A percentile compares a stretch with the other conserved stretches of the same genome.
phyloP scores from a whole-genome alignment of 2,113 vertebrate species.

The Rhinoderma darwinii region DNA sequence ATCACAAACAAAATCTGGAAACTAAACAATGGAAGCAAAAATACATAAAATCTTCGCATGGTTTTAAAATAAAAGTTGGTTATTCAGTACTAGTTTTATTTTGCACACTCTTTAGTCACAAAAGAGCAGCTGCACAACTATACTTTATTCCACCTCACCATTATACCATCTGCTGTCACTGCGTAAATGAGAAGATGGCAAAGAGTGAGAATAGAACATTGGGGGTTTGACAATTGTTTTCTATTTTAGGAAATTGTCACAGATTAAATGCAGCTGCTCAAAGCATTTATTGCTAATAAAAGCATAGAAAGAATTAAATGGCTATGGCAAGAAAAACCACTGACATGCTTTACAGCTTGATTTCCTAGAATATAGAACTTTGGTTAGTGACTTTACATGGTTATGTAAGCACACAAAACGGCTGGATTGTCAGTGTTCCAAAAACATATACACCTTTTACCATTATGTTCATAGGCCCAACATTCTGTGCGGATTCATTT shows the following conservation, averaged over 20 bases:
- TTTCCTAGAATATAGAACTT: neutral
- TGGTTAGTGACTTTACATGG: neutral
- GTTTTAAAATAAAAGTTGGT: too few species aligned
- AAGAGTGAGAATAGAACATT: neutral
- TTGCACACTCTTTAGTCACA: neutral
- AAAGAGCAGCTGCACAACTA: slow-evolving; percentile 1
- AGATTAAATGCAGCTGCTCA: slow-evolving; percentile 13
- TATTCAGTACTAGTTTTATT: too few species aligned
- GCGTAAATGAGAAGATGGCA: neutral
- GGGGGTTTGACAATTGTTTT: neutral
- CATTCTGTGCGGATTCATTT: too few species aligned
- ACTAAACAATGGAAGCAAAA: too few species aligned
- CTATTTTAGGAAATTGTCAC: slow-evolving; percentile 8
- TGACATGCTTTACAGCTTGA: neutral
- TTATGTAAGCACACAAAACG: neutral
- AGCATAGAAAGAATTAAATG: neutral
- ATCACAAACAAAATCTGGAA: too few species aligned
- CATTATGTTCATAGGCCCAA: too few species aligned
- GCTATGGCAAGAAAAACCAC: neutral
- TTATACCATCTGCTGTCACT: slow-evolving; percentile 28
- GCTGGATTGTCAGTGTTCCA: neutral
- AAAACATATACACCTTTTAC: too few species aligned
- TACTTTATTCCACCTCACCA: slow-evolving; percentile 18
- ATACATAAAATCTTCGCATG: too few species aligned
- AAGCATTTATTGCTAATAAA: neutral